Evolutionary conservation across 2,797 vertebrate species (phyloP).

Genomic region (Psittacula derbiana): DNA sequence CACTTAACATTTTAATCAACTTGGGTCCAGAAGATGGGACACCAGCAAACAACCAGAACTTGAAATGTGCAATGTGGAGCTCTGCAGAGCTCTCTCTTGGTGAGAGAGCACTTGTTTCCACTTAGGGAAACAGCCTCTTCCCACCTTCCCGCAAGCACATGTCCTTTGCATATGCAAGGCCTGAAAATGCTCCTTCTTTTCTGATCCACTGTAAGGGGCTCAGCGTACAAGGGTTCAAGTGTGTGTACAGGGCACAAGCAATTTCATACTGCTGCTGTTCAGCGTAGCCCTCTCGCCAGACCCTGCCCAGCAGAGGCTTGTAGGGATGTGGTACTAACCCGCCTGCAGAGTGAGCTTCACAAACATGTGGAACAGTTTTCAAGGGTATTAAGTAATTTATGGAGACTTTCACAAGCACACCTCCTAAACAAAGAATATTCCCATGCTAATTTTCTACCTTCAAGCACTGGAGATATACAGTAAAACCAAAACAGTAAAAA

Average conservation of each 20-base stretch:
- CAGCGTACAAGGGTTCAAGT: neutral
- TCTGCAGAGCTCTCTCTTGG: neutral
- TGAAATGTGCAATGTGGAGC: accelerated
- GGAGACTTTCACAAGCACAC: neutral
- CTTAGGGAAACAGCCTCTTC: neutral
- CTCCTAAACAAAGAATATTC: neutral
- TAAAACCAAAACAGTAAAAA: neutral
- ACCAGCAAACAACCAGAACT: neutral
- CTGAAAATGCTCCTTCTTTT: neutral
- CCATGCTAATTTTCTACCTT: neutral
- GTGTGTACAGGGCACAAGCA: neutral
- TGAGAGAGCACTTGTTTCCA: too few species aligned
- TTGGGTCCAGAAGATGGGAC: neutral
- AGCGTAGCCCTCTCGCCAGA: neutral
- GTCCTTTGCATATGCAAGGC: neutral
- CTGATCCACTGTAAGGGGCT: neutral
- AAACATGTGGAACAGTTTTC: neutral
- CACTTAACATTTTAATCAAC: neutral
- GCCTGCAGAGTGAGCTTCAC: neutral
- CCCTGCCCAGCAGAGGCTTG: neutral
- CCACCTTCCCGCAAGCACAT: neutral
- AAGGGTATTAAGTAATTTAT: neutral
- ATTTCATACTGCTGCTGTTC: neutral
- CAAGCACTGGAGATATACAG: neutral
- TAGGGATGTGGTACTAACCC: neutral